Base-by-base conservation (phyloP, 1,140 invertebrate genomes). In the Pseudobourletiella spinata region DNA sequence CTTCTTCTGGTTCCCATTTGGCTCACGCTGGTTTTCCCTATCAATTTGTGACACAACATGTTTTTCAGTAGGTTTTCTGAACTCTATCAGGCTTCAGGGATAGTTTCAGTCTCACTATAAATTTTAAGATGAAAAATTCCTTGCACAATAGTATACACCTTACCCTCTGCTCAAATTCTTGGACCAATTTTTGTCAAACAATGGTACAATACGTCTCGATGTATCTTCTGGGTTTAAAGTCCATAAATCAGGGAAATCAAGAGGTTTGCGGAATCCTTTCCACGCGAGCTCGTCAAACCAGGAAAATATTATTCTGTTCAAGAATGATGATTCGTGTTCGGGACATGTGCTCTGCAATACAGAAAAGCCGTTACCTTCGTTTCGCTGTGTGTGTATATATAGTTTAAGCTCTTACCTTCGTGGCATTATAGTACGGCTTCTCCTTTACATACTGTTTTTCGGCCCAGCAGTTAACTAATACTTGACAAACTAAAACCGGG, bases 281-380 rank as follows among this genome's bases (percentile, higher is more conserved):
- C 87, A 84, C 1, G 88, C 86, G 67, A 95, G 76, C 1, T 76
- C 63, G 74, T 93, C 88, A 74, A 97, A 95, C 95, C 95, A 99
- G 57, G 85, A 83, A 74, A 94, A 98, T 0, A 88, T 81, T 2
- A 98, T 76, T 57, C 84, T 82, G 22, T 90, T 94, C 18, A 93
- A 80, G 75, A 95, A 97, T 22, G 93, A 92, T 30, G 90, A 81
- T 57, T 78, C 76, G 54, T 81, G 77, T 75, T 98, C 93, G 51
- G 95, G 95, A 76, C 90, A 95, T 71, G 86, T 85, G 68, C 84
- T 87, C 61, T 66, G 6, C 18, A 48, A 48, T 48, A 81, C 76
- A 75, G n/a, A n/a, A n/a, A n/a, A n/a, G n/a, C n/a, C n/a, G n/a
- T n/a, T n/a, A n/a, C n/a, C n/a, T n/a, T n/a, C n/a, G n/a, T n/a